Evolutionary conservation across 2,888 invertebrate genomes (phyloP), one percentile per base, ranked within the genome.

Genomic region (Melinaea menophilus): DNA sequence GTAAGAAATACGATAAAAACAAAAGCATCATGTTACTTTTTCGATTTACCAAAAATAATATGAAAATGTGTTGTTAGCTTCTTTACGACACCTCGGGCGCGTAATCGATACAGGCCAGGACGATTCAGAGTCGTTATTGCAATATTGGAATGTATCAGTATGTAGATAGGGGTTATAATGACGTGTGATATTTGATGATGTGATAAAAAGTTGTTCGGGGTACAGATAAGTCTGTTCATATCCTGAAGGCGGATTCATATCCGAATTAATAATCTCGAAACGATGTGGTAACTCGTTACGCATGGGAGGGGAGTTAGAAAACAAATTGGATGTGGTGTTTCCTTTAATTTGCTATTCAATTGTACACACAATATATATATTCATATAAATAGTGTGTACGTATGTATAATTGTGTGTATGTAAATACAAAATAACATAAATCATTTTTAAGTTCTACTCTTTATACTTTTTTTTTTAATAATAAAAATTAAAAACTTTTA

Each of bases 251-350:
- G 81, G 83, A 82, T 85, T 80, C 82, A 81, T 87, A 89, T 89
- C 89, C 88, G 85, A 87, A 86, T 86, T 87, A 89, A 84, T 86
- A 86, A 84, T 86, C 85, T 85, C 77, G 82, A 79, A 81, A 75
- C 77, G 79, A 79, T 81, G 79, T 84, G 80, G 79, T 79, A 79
- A 80, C 79, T 80, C 77, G 86, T 85, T 87, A 86, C 79, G 81
- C 80, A 73, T 75, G 72, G 79, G 67, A 72, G 2, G 62, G 45
- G 70, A 82, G 62, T 55, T 74, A 63, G 2, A 67, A 75, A 73
- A 67, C 0, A 13, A 56, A 67, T 58, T 65, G 70, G 74, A 75
- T 67, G 22, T n/a, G 69, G 47, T 61, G n/a, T 37, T 46, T 22
- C 13, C 51, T 34, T 22, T 34, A 9, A 41, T 41, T 9, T 9